phyloP scores from a whole-genome alignment of 2,113 vertebrate genomes.

The Brevimyrus niger region DNA sequence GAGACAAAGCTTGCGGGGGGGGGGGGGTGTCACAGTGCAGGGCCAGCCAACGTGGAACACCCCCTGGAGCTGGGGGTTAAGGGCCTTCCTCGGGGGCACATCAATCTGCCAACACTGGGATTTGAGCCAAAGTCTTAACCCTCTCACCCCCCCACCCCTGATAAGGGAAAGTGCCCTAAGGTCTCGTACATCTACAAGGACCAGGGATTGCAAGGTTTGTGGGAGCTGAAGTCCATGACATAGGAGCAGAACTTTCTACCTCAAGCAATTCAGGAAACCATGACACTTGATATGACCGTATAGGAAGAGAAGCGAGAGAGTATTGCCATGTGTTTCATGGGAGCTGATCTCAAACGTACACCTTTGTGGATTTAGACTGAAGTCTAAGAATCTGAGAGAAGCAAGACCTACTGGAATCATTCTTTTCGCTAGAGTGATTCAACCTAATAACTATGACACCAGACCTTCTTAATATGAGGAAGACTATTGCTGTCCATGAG shows the following conservation, averaged over 20 bases:
- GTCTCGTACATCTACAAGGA: background rate
- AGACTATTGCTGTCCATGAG: background rate
- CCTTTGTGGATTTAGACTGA: background rate
- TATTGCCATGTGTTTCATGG: background rate
- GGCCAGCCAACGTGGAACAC: background rate
- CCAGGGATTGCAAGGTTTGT: background rate
- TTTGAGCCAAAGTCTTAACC: background rate
- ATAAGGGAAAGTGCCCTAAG: background rate
- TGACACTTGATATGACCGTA: background rate
- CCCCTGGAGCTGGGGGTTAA: background rate
- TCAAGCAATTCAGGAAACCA: background rate
- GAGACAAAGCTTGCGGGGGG: background rate
- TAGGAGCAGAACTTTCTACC: background rate
- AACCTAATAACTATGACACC: background rate
- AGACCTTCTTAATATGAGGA: background rate
- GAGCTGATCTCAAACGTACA: background rate
- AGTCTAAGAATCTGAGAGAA: background rate
- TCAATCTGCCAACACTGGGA: background rate
- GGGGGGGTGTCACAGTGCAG: background rate
- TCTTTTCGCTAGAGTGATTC: background rate
- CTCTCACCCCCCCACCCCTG: background rate
- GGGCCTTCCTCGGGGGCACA: background rate
- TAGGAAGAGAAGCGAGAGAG: background rate
- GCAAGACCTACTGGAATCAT: background rate
- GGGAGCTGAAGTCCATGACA: background rate